A percentile compares a stretch with the other conserved stretches of the same genome.
phyloP scores from a whole-genome alignment of 2,888 invertebrate genomes.

The Prosopocoilus inquinatus region DNA sequence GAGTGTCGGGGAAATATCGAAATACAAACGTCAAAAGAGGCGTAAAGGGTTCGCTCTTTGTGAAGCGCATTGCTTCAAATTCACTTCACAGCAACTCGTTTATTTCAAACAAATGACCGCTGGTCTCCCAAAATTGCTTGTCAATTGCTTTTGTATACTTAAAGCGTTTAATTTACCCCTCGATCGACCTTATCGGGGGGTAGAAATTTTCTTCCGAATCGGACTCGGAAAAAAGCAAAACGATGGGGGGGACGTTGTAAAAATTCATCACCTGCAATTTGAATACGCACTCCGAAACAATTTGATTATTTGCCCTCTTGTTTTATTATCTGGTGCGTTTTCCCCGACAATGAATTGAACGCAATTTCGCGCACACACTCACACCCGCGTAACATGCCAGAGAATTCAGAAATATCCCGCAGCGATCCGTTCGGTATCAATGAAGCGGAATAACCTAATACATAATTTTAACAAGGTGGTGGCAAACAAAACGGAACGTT shows the following conservation, averaged over 20 bases:
- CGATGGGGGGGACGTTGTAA: too few relatives aligned
- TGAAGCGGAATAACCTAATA: slow-evolving; percentile 47
- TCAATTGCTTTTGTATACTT: slow-evolving; percentile 33
- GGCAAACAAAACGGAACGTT: slow-evolving; percentile 30
- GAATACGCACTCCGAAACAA: too few relatives aligned
- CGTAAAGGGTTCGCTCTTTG: slow-evolving; percentile 17
- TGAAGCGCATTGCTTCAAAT: slow-evolving; percentile 27
- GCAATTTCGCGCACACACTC: background rate
- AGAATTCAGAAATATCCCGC: slow-evolving; percentile 27
- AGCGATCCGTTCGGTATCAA: slow-evolving; percentile 42
- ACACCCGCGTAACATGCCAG: background rate
- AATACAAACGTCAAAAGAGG: slow-evolving; percentile 22
- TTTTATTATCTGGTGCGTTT: too few relatives aligned
- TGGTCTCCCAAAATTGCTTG: slow-evolving; percentile 38
- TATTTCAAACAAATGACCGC: slow-evolving; percentile 36
- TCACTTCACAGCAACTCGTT: slow-evolving; percentile 32
- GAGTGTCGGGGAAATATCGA: slow-evolving; percentile 9
- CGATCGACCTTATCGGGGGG: background rate
- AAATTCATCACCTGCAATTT: too few relatives aligned
- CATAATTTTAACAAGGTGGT: slow-evolving; percentile 42
- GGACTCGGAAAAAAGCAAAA: too few relatives aligned
- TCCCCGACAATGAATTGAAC: background rate
- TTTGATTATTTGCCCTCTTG: too few relatives aligned
- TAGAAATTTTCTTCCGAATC: too few relatives aligned
- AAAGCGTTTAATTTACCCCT: background rate